Evolutionary conservation across 1,140 invertebrate species (phyloP).

Genomic region (Drosophila ohnishii): DNA sequence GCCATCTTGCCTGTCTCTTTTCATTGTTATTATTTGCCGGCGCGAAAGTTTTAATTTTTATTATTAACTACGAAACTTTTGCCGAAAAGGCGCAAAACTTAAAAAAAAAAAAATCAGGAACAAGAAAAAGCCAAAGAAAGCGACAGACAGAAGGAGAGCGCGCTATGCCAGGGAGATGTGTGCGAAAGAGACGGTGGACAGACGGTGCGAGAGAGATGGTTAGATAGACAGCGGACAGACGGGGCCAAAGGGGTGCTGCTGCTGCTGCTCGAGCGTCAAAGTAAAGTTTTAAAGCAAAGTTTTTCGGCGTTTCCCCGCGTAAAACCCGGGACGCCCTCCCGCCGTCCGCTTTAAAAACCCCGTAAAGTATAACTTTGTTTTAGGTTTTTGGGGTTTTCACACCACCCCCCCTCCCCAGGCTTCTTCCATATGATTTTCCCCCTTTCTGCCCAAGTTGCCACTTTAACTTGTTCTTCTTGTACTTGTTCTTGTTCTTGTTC

Average conservation of each 20-base stretch:
- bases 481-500: conserved; percentile 49
- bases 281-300: conserved; percentile 82
- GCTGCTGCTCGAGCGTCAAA: conserved; percentile 58
- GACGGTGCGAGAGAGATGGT: conserved; percentile 35
- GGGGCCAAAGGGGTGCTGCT: conserved; percentile 48
- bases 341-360: conserved; percentile 63
- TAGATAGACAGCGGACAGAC: conserved; percentile 64
- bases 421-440: conserved; percentile 17
- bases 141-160: conserved; percentile 57
- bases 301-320: conserved; percentile 60
- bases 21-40: conserved; percentile 78
- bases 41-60: conserved; percentile 82
- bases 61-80: conserved; percentile 81
- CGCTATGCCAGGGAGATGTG: not conserved
- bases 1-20: conserved; percentile 57
- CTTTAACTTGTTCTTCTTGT: conserved; percentile 54
- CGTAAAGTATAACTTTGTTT: conserved; percentile 81
- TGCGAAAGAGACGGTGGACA: conserved; percentile 11
- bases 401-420: not conserved
- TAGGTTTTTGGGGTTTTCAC: conserved; percentile 77
- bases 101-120: conserved; percentile 47
- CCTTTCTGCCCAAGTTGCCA: conserved; percentile 47
- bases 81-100: conserved; percentile 70
- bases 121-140: conserved; percentile 27
- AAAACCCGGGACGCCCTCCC: conserved; percentile 10